Percentiles rank a stretch among this genome's conserved stretches.
Conservation (phyloP, 1,140 invertebrate genomes). For the Achatina immaculata region DNA sequence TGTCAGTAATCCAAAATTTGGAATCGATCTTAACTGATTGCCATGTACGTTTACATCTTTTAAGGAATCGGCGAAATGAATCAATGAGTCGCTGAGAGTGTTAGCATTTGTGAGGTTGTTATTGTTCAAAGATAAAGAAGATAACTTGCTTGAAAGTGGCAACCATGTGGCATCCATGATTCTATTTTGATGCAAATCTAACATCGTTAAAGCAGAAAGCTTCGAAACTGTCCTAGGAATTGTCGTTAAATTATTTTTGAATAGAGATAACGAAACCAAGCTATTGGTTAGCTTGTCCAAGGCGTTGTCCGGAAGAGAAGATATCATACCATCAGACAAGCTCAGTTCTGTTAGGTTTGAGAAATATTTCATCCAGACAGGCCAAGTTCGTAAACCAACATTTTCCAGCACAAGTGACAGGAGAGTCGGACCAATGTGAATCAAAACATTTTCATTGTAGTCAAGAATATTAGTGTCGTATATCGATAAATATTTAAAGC, state of each 20-base stretch:
- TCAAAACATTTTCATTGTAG: neutral
- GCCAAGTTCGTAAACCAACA: neutral
- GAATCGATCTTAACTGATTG: neutral
- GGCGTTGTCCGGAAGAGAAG: neutral
- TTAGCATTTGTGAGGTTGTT: neutral
- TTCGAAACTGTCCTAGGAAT: neutral
- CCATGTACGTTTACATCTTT: neutral
- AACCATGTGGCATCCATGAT: neutral
- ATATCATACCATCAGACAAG: neutral
- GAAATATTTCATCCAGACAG: neutral
- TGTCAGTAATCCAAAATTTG: neutral
- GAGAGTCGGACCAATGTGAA: neutral
- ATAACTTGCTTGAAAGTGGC: neutral
- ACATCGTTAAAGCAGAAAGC: neutral
- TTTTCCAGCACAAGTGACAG: neutral
- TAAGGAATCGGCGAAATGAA: neutral
- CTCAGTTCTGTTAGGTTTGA: neutral
- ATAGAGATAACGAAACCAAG: neutral
- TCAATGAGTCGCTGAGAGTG: neutral
- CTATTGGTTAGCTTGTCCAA: neutral
- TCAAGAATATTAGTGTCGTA: neutral
- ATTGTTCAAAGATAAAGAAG: neutral
- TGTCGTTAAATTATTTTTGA: neutral
- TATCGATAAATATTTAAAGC: neutral
- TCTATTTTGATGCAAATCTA: neutral